Evolutionary conservation across 2,888 invertebrate genomes (phyloP).

Genomic region (Sminthurides aquaticus): DNA sequence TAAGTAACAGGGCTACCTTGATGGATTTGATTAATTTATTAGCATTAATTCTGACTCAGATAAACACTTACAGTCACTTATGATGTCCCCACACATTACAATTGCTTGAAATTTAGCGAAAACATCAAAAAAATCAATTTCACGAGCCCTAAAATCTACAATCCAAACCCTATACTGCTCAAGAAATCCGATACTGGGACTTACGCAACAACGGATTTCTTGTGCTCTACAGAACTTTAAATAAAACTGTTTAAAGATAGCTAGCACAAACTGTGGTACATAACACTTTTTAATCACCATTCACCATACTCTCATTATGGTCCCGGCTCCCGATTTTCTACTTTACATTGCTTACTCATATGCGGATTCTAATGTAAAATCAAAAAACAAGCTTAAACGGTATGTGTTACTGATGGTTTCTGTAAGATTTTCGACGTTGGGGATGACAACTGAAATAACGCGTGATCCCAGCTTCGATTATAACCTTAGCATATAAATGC

Average conservation of each 20-base stretch:
- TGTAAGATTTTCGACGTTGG: too few species aligned
- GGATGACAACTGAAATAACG: too few species aligned
- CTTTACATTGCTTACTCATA: neutral
- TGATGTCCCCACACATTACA: neutral
- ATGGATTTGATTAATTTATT: neutral
- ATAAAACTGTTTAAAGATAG: neutral
- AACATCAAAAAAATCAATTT: neutral
- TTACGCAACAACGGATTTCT: too few species aligned
- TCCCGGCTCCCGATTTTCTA: neutral
- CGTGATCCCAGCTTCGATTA: neutral
- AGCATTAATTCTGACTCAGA: neutral
- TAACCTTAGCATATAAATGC: neutral
- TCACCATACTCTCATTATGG: neutral
- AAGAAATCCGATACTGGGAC: too few species aligned
- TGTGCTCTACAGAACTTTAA: neutral
- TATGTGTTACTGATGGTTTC: too few species aligned
- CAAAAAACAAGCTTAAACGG: neutral
- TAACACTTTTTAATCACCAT: neutral
- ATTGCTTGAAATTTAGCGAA: neutral
- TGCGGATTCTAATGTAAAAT: neutral
- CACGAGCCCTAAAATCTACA: neutral
- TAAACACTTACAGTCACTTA: neutral
- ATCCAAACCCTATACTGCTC: neutral
- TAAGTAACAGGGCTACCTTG: neutral
- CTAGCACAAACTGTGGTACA: neutral